Evolutionary conservation across 2,113 vertebrate species (phyloP), one percentile per base, ranked within the genome.

Genomic region (Strix uralensis): DNA sequence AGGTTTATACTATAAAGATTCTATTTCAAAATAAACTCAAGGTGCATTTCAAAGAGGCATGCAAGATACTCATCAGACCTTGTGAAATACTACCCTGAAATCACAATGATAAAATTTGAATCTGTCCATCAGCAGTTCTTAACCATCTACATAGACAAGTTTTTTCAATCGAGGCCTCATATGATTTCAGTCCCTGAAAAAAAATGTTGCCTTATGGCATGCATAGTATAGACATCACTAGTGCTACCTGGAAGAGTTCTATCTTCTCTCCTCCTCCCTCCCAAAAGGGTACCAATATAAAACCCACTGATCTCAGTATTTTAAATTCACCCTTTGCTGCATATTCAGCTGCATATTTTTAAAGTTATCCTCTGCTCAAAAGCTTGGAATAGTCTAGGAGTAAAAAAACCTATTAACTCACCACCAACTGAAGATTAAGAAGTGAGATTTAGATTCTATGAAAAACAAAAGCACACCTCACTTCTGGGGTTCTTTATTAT

Each of bases 191-290:
- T 82, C 87, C 80, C 91, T 94, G 92, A 92, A 91, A 94, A 81
- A 59, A 49, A 67, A 29, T 36, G 80, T 65, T 96, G 94, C 91
- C 90, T 77, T 23, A 75, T 23, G 81, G 94, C 94, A 96, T 93
- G 81, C 94, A 96, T 95, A 95, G 93, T 84, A 86, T 2, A 82
- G 79, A 72, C 58, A 90, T 90, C 74, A 73, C 87, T 93, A 92
- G 91, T 74, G 86, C 86, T 92, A 81, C 66, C 77, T 92, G 73
- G 82, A 91, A 67, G 73, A 94, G 57, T 78, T 91, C 58, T 11
- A 11, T 13, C 70, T 92, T 80, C 52, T 89, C 62, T 78, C 42
- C 63, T 92, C 36, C 44, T 82, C 70, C 66, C 73, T 91, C 87
- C 77, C 85, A 52, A 69, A 87, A 85, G 13, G 49, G 36, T 22